Evolutionary conservation across 2,113 vertebrate genomes (phyloP).

Genomic region (Engystomops pustulosus): DNA sequence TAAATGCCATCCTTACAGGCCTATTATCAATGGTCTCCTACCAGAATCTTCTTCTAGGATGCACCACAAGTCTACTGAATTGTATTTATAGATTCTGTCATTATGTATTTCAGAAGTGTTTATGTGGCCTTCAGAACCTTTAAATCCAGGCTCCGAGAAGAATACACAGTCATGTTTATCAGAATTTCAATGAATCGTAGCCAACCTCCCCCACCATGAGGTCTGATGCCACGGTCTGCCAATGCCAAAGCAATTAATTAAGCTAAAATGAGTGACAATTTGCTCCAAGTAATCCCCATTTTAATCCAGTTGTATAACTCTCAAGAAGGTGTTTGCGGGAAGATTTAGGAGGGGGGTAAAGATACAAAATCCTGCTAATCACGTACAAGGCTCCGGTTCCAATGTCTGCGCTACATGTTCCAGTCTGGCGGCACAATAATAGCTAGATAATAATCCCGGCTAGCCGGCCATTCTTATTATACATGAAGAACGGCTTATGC

Average conservation of each 20-base stretch:
- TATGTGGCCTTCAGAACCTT: background rate
- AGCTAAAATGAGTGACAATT: constrained; percentile 54
- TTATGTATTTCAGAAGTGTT: background rate
- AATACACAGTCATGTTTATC: background rate
- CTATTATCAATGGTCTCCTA: background rate
- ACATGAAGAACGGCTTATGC: constrained; percentile 6
- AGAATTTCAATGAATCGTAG: background rate
- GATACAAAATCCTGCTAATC: constrained; percentile 38
- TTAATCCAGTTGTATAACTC: constrained; percentile 58
- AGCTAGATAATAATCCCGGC: constrained; percentile 1
- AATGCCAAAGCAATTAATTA: constrained; percentile 54
- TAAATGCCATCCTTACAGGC: background rate
- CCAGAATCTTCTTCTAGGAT: background rate
- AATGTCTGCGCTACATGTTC: background rate
- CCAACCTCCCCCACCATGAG: constrained; percentile 7
- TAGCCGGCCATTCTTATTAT: constrained; percentile 40
- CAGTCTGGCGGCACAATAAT: background rate
- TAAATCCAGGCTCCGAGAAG: background rate
- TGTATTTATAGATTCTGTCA: background rate
- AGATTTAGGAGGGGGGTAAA: background rate
- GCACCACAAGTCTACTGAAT: background rate
- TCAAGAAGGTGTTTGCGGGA: constrained; percentile 27
- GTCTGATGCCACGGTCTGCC: background rate
- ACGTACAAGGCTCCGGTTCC: background rate
- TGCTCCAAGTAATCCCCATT: constrained; percentile 44